These are phyloP conservation scores for Spondyliosoma cantharus DNA, from an alignment of 2,797 vertebrate species.

Conservation along the genomic window DNA sequence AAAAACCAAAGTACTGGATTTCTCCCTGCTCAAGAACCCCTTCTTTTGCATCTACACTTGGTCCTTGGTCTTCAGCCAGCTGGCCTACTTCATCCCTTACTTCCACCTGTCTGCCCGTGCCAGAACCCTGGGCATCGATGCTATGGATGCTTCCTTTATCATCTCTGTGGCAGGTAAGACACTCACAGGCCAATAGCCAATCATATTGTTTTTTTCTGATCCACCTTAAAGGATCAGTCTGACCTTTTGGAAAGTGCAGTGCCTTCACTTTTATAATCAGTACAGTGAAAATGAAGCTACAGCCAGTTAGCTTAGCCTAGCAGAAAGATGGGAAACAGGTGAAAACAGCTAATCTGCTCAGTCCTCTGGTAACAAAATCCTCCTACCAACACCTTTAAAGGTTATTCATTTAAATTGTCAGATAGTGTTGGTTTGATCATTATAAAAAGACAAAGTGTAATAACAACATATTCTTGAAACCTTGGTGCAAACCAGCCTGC, in stretches of 20 bases:
- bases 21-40: conserved; percentile 90
- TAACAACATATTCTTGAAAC: too few relatives aligned
- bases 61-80: conserved; percentile 93
- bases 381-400: too few relatives aligned
- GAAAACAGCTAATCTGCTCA: too few relatives aligned
- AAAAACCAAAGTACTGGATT: conserved; percentile 86
- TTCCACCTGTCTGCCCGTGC: conserved; percentile 93
- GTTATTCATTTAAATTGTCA: too few relatives aligned
- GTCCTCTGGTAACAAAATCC: too few relatives aligned
- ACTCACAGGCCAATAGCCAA: conserved; percentile 3
- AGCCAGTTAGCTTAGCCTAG: too few relatives aligned
- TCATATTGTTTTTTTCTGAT: background rate
- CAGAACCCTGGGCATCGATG: conserved; percentile 88
- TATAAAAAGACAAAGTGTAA: too few relatives aligned
- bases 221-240: background rate
- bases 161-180: conserved; percentile 91
- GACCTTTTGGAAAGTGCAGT: background rate
- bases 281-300: too few relatives aligned
- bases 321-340: too few relatives aligned
- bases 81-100: conserved; percentile 92
- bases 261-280: background rate
- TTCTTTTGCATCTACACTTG: conserved; percentile 94
- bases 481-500: too few relatives aligned
- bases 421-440: too few relatives aligned
- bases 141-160: conserved; percentile 94